Base-by-base conservation (phyloP, 1,140 invertebrate species). In the Drosophila bipectinata region DNA sequence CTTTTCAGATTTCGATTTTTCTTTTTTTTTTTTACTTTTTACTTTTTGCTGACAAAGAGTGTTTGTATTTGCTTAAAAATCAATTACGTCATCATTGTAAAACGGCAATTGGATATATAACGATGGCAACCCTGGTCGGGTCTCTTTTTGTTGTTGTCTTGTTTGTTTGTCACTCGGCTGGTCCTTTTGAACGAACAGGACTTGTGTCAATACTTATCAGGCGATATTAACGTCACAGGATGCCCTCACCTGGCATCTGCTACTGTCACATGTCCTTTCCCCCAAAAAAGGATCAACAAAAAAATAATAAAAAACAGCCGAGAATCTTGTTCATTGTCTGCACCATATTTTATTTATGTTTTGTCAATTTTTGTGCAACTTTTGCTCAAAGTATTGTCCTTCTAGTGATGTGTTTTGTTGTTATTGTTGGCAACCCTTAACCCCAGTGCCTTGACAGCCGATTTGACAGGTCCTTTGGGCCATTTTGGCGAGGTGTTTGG, bases 51-150 rank as follows among this genome's bases (percentile, higher is more conserved):
- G 67, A 61, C 63, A 79, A 85, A 80, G 64, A 78, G 76, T 88
- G 73, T 88, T 88, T 88, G 76, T 88, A 83, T 88, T 88, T 88
- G 79, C 83, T 89, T 88, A 88, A 88, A 88, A 88, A 88, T 88
- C 83, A 88, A 88, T 88, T 88, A 88, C 79, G 84, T 88, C 83
- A 88, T 88, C 84, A 88, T 88, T 88, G 83, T 88, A 63, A 89
- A 79, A 79, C 79, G 83, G 57, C 83, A 88, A 89, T 88, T 83
- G 83, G 44, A 68, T 68, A 41, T 62, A 67, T 79, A 69, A 47
- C 59, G 45, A 59, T 53, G 44, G 63, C 62, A 63, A 57, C 53
- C 48, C 51, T 59, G 26, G 39, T 41, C 32, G 18, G 15, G 39
- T 10, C n/a, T 26, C 26, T 28, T 21, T 44, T 28, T 44, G 4